phyloP scores from a whole-genome alignment of 2,113 vertebrate species.

The Apteryx owenii region DNA sequence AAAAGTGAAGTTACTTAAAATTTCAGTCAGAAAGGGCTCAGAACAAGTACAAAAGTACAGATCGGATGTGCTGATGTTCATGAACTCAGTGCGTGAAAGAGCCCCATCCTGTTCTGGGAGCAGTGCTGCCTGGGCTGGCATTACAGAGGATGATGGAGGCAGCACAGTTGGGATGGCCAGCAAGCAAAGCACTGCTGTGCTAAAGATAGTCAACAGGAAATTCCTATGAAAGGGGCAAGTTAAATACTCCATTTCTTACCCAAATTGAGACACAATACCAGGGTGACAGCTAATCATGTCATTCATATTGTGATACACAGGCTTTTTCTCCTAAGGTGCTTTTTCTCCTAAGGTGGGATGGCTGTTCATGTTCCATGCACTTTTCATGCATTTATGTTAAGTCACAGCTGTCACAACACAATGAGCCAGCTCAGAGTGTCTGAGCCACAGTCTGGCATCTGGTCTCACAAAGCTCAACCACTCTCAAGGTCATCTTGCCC shows the following conservation, averaged over 20 bases:
- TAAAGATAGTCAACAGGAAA: background rate
- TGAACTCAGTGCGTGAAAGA: background rate
- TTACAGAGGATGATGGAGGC: background rate
- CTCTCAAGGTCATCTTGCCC: background rate
- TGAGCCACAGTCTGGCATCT: background rate
- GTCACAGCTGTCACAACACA: background rate
- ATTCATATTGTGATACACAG: background rate
- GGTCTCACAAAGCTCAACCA: background rate
- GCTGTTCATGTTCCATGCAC: background rate
- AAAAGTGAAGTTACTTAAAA: background rate
- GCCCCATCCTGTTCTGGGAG: rapidly evolving
- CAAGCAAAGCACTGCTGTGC: background rate
- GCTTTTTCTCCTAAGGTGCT: background rate
- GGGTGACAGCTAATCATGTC: background rate
- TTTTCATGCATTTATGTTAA: background rate
- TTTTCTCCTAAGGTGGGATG: background rate
- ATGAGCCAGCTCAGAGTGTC: background rate
- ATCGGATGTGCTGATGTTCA: background rate
- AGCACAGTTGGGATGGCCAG: rapidly evolving
- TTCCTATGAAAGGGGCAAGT: background rate
- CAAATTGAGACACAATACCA: background rate
- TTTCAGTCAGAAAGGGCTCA: background rate
- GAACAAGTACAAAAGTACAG: background rate
- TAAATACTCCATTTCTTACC: background rate
- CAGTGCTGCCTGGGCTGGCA: background rate